Conservation (phyloP, 2,797 vertebrate species). For the Atherinosoma microstoma region DNA sequence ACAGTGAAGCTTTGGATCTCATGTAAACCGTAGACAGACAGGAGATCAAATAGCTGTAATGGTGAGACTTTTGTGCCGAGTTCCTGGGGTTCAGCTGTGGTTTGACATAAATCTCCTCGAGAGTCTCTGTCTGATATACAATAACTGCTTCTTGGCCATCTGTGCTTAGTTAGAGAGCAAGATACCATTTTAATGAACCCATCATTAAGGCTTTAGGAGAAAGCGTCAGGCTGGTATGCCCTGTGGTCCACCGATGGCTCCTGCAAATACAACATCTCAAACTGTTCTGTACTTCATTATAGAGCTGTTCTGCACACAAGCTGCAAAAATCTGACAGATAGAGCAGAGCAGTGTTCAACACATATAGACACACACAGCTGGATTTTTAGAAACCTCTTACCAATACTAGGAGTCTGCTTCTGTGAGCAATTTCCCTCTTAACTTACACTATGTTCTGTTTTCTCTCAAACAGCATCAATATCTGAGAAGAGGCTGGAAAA, state of each 20-base stretch:
- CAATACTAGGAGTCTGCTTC: slow-evolving; percentile 25
- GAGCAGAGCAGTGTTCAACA: slow-evolving; percentile 5
- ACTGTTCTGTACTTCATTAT: slow-evolving; percentile 38
- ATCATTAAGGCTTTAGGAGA: slow-evolving; percentile 65
- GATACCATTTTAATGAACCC: slow-evolving; percentile 74
- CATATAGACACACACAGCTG: slow-evolving; percentile 6
- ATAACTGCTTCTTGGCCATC: slow-evolving; percentile 61
- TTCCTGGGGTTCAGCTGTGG: slow-evolving; percentile 56
- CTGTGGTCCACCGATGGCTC: slow-evolving; percentile 31
- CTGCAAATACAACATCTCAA: slow-evolving; percentile 29
- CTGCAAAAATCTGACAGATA: slow-evolving; percentile 35
- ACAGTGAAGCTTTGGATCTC: slow-evolving; percentile 44
- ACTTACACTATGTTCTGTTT: slow-evolving; percentile 9
- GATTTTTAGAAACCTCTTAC: slow-evolving; percentile 39
- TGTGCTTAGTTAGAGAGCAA: slow-evolving; percentile 67
- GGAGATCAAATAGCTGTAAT: slow-evolving; percentile 65
- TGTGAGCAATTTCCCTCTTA: slow-evolving; percentile 39
- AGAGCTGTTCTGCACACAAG: slow-evolving; percentile 14
- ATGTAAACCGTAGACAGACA: slow-evolving; percentile 47
- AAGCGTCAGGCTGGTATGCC: slow-evolving; percentile 44
- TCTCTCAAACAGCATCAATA: neutral
- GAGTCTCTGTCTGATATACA: slow-evolving; percentile 45
- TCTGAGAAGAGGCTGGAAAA: neutral
- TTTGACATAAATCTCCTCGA: slow-evolving; percentile 64
- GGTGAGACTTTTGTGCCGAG: slow-evolving; percentile 47